phyloP scores from a whole-genome alignment of 2,888 invertebrate species.

The Octonoba sinensis region DNA sequence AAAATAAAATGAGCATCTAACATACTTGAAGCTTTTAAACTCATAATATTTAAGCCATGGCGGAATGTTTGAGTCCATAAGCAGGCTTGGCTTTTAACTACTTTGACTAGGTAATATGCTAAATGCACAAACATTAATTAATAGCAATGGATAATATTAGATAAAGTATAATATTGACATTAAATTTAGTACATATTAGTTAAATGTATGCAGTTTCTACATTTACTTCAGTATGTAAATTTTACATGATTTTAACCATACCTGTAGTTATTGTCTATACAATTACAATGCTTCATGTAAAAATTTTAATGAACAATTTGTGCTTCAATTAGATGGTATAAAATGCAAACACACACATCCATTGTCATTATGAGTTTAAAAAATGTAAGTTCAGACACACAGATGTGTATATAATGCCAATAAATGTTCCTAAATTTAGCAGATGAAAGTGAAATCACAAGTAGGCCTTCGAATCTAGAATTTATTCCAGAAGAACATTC shows the following conservation, averaged over 20 bases:
- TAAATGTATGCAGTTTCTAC: too few species aligned
- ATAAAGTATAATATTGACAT: not conserved
- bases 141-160: conserved; percentile 17
- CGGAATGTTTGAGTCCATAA: conserved; percentile 25
- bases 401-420: conserved; percentile 6
- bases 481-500: not conserved
- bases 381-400: conserved; percentile 20
- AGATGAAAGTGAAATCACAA: conserved; percentile 8
- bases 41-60: not conserved
- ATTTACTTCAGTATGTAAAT: too few species aligned
- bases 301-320: conserved; percentile 25
- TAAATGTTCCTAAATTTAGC: conserved; percentile 12
- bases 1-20: too few species aligned
- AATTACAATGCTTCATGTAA: conserved; percentile 1
- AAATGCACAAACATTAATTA: conserved; percentile 38
- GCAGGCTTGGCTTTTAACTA: conserved; percentile 38
- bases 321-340: conserved; percentile 34
- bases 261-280: not conserved
- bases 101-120: conserved; percentile 49
- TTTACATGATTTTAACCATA: not conserved
- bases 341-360: conserved; percentile 48
- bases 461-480: conserved; percentile 15
- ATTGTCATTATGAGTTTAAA: not conserved
- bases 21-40: too few species aligned
- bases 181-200: not conserved